phyloP scores from a whole-genome alignment of 2,888 invertebrate genomes.

The Criorhina ranunculi region DNA sequence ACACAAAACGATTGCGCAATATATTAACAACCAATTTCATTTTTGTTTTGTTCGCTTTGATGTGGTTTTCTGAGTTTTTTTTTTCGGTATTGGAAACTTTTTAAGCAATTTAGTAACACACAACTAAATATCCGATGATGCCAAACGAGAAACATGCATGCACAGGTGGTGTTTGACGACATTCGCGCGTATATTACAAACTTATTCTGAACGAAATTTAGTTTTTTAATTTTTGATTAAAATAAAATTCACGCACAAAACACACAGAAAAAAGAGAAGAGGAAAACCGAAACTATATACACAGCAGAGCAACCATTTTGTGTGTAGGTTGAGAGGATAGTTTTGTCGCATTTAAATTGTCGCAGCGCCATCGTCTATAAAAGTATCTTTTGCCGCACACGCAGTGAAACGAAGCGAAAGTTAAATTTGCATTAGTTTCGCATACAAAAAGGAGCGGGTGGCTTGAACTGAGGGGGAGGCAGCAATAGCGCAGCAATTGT shows the following conservation, averaged over 20 bases:
- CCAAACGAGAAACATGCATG: conserved; percentile 64
- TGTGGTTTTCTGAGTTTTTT: conserved; percentile 8
- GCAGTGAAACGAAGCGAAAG: conserved; percentile 72
- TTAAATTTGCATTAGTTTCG: conserved; percentile 67
- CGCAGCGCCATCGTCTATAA: conserved; percentile 54
- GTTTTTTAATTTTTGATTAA: conserved; percentile 45
- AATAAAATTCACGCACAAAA: conserved; percentile 65
- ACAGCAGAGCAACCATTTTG: background rate
- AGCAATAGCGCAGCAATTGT: conserved; percentile 55
- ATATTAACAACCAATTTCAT: conserved; percentile 53
- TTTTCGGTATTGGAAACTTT: conserved; percentile 38
- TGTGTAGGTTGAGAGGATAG: conserved; percentile 50
- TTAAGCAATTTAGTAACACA: conserved; percentile 51
- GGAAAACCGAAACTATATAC: conserved; percentile 16
- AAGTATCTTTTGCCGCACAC: conserved; percentile 33
- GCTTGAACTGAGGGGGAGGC: background rate
- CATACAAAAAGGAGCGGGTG: conserved; percentile 32
- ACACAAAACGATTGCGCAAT: conserved; percentile 69
- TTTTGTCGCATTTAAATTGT: conserved; percentile 73
- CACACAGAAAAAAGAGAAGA: background rate
- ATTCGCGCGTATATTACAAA: conserved; percentile 22
- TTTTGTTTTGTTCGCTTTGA: conserved; percentile 32
- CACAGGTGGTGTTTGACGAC: conserved; percentile 60
- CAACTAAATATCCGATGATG: conserved; percentile 55
- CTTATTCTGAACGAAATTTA: background rate